Base-by-base conservation (phyloP, 1,140 invertebrate genomes). In the Scaptodrosophila lebanonensis region DNA sequence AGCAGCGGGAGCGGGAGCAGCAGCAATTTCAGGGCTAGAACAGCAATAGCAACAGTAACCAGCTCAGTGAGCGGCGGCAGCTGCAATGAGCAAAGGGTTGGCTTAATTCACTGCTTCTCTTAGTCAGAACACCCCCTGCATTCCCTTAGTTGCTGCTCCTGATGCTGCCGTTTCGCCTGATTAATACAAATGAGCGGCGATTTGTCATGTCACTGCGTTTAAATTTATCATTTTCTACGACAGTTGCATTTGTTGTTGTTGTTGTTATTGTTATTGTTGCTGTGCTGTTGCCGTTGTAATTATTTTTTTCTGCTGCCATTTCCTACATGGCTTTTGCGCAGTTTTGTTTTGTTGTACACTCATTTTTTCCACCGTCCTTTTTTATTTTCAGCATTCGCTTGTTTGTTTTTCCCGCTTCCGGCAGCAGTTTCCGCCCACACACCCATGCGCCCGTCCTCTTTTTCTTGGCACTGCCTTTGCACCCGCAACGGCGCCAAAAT, bases 201-300 rank as follows among this genome's bases (percentile, higher is more conserved):
- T 82, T 82, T 82, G 75, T 82, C 75, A 82, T 82, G 75, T 82
- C 75, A 82, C 75, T 82, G 76, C 69, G 76, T 76, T 82, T 75
- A 82, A 83, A 82, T 82, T 82, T 82, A 82, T 82, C 75, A 82
- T 82, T 82, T 70, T 82, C 60, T 57, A 50, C 65, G 75, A 79
- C 75, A 79, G 75, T 57, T 58, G 57, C 62, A 58, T 71, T 62
- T 62, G 66, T 75, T 68, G 52, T 42, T 56, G 51, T 20, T 47
- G 47, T 42, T 64, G 18, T 17, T 51, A 20, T 27, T 35, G 7
- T n/a, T 44, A 9, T 68, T 56, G 15, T 35, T 36, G 38, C 17
- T 29, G 22, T 35, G 38, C 1, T 49, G 32, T 22, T 45, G 43
- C 25, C 52, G 20, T 27, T 62, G 33, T 53, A n/a, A n/a, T n/a